phyloP scores from a whole-genome alignment of 2,113 vertebrate genomes.

The Columbina picui region DNA sequence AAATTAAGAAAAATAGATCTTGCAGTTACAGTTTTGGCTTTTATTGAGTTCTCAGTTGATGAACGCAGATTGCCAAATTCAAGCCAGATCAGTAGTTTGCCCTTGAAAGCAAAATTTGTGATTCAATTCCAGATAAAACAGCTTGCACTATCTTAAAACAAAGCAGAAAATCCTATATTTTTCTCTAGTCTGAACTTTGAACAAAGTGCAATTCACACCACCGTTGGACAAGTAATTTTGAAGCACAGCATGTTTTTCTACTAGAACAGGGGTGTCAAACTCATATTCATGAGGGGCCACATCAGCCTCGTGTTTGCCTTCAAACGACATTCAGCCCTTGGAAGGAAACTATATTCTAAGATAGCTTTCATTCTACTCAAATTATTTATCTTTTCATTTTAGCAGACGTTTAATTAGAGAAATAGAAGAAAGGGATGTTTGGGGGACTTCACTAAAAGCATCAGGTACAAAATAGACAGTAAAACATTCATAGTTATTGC shows the following conservation, averaged over 20 bases:
- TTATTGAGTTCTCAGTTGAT: neutral
- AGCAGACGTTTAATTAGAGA: neutral
- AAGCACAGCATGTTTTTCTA: neutral
- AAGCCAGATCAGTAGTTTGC: neutral
- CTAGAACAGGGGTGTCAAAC: too few relatives aligned
- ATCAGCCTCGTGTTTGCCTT: too few relatives aligned
- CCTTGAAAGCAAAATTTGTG: neutral
- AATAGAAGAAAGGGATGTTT: neutral
- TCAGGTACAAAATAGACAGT: neutral
- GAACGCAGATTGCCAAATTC: neutral
- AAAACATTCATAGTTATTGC: neutral
- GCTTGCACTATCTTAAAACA: neutral
- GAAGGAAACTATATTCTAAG: neutral
- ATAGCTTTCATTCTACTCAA: neutral
- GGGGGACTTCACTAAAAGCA: neutral
- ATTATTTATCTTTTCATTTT: neutral
- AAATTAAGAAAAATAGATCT: neutral
- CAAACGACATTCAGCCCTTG: too few relatives aligned
- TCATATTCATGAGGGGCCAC: too few relatives aligned
- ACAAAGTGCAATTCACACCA: neutral
- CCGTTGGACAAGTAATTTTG: neutral
- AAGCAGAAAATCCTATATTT: neutral
- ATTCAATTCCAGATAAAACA: neutral
- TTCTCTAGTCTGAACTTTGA: neutral
- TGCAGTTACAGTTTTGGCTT: neutral